Evolutionary conservation across 1,140 invertebrate genomes (phyloP), one percentile per base, ranked within the genome.

Genomic region (Macrobrachium rosenbergii): DNA sequence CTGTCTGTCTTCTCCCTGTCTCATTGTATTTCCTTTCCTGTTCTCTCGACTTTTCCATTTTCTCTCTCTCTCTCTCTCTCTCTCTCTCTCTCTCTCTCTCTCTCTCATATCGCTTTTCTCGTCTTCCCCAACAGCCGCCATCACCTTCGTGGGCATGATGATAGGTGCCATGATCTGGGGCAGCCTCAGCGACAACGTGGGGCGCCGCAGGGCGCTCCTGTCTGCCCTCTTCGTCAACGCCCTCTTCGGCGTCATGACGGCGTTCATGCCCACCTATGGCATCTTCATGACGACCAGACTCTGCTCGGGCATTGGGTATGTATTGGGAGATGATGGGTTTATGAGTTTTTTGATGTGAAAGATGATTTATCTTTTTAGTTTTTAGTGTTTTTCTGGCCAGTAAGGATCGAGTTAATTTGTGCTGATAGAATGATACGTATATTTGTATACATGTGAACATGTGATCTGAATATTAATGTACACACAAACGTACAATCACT

Each of bases 241-340:
- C 5, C 92, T 96, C 0, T 96, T 96, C 90, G 95, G 94, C 37
- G 92, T 95, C 5, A 94, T 95, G 2, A 95, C 95, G 0, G 95
- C 95, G 14, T 94, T 96, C 88, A 95, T 96, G 94, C 96, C 96
- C 60, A 95, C 95, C 0, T 96, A 96, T 90, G 95, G 95, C 85
- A 95, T 95, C 0, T 96, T 96, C 89, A 94, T 96, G 93, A 94
- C 95, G 64, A 94, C 95, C 72, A 93, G 94, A 90, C 93, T 95
- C 83, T 93, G 94, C 87, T 94, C 93, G 81, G 94, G 94, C 7
- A 91, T 95, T 72, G 94, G 96, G 96, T 96, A 92, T 93, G 92
- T 90, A 59, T 60, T 19, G 17, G 21, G 60, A 90, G 72, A 28
- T 75, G 28, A 19, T n/a, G n/a, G n/a, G n/a, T n/a, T n/a, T n/a